These are phyloP conservation scores for Euphonia xanthogaster DNA, from an alignment of 2,797 vertebrate species.

Conservation along the genomic window DNA sequence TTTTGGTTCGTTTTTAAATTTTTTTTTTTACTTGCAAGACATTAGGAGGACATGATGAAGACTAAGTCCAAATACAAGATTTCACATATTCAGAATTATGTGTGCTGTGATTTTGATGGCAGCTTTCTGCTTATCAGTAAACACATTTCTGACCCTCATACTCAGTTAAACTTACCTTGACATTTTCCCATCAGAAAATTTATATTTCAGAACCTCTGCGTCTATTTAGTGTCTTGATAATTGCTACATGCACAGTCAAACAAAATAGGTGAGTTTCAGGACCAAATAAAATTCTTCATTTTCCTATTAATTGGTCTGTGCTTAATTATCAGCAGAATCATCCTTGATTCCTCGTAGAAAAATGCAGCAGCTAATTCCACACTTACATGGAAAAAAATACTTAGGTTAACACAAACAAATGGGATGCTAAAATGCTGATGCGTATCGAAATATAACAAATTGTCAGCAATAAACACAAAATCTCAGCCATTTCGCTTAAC, in stretches of 20 bases:
- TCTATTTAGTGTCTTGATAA: background rate
- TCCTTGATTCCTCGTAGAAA: background rate
- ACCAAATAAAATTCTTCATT: background rate
- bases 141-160: background rate
- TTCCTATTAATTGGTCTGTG: background rate
- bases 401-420: background rate
- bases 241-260: background rate
- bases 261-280: background rate
- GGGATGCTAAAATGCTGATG: background rate
- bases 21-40: background rate
- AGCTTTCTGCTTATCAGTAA: background rate
- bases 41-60: background rate
- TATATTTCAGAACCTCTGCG: background rate
- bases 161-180: conserved; percentile 26
- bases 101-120: background rate
- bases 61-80: background rate
- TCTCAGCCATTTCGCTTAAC: background rate
- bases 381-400: background rate
- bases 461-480: conserved; percentile 11
- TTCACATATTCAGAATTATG: background rate
- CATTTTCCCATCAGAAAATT: background rate
- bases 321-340: background rate
- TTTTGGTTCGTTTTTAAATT: background rate
- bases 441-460: background rate
- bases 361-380: background rate